Evolutionary conservation across 2,888 invertebrate genomes (phyloP), one percentile per base, ranked within the genome.

Genomic region (Amphipoea lucens): DNA sequence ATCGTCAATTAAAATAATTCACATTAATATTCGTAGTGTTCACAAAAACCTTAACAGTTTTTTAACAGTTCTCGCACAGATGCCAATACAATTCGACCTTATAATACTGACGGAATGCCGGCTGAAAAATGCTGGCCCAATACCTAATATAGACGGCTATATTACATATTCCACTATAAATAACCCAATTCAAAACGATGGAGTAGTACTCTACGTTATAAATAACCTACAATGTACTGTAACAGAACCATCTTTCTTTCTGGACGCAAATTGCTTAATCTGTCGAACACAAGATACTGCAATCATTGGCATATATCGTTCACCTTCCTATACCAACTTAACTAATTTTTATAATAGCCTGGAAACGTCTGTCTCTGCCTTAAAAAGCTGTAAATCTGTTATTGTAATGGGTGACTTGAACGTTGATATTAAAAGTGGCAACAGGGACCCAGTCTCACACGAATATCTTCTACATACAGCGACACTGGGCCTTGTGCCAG

Each of bases 101-200:
- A 12, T 60, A 60, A 60, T 60, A 60, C 60, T 60, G 60, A 60
- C 60, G n/a, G n/a, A 60, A 60, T 60, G 60, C n/a, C 7, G 60
- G 60, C n/a, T 60, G 23, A 60, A 60, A 60, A 60, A 60, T 60
- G n/a, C 60, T n/a, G 60, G 60, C 4, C n/a, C 60, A n/a, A n/a
- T n/a, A 11, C 60, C 60, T 12, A 60, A 3, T 60, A 12, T 60
- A n/a, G 60, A 60, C 12, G 60, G 60, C 0, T 60, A n/a, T 60
- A 60, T 12, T 4, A 12, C 60, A 4, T 60, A 60, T 60, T 60
- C 60, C n/a, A 60, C 60, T 60, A 12, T 60, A 60, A n/a, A 60
- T 60, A 60, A 60, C 60, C n/a, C 60, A 60, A 60, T 60, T 60
- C 60, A 60, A 60, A 60, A 60, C n/a, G 60, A 60, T 60, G 60